Conservation (phyloP, 2,888 invertebrate species). For the Lochmaea capreae region DNA sequence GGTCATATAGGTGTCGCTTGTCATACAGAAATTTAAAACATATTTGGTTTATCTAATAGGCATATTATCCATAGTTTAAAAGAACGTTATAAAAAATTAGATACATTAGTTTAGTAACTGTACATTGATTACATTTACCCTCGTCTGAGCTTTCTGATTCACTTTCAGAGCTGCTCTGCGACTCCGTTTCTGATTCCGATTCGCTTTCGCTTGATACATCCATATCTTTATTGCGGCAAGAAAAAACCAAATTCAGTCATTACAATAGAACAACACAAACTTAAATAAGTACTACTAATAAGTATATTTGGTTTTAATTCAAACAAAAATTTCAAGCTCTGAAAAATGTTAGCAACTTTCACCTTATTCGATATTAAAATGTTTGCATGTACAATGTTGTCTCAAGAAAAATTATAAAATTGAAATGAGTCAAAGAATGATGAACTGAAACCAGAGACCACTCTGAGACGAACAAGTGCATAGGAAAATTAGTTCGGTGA, state of each 20-base stretch:
- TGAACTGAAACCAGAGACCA: no score
- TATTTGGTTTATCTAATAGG: neutral
- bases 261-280: conserved; percentile 3
- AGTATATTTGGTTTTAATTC: neutral
- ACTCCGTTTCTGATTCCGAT: conserved; percentile 68
- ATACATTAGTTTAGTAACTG: conserved; percentile 32
- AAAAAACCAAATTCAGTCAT: conserved; percentile 42
- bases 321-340: neutral
- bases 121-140: conserved; percentile 60
- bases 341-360: neutral
- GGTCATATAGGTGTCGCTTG: no score
- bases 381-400: neutral
- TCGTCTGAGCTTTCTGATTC: conserved; percentile 60
- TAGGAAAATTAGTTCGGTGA: no score
- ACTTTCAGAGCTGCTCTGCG: conserved; percentile 57
- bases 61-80: neutral
- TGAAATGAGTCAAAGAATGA: no score
- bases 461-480: no score
- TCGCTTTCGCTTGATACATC: conserved; percentile 67
- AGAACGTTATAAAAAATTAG: conserved; percentile 1
- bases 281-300: neutral
- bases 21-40: neutral
- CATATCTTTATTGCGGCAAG: conserved; percentile 59
- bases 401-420: neutral
- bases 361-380: neutral